Percentiles rank a stretch among this genome's conserved stretches.
These are phyloP conservation scores for Delia radicum DNA, from an alignment of 1,140 invertebrate genomes.

Conservation along the genomic window DNA sequence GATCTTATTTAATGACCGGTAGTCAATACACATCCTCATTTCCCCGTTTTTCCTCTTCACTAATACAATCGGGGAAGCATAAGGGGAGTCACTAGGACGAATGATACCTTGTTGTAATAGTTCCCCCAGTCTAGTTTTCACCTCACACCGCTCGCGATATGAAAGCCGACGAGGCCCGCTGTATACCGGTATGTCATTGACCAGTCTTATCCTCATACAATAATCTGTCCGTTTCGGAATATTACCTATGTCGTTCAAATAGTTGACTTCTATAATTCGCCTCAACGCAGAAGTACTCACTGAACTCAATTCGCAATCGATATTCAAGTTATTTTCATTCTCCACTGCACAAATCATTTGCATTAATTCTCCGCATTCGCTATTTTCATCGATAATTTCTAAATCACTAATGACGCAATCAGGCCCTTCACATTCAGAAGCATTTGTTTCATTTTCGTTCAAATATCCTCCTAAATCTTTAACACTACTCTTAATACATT, in stretches of 20 bases:
- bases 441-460: not conserved
- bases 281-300: not conserved
- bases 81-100: slow-evolving; percentile 5
- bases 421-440: not conserved
- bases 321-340: not conserved
- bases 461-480: not conserved
- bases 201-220: not conserved
- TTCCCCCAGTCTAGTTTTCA: not conserved
- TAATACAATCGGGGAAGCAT: slow-evolving; percentile 15
- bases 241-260: not conserved
- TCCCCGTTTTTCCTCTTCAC: slow-evolving; percentile 15
- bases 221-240: not conserved
- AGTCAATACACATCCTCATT: not conserved
- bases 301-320: not conserved
- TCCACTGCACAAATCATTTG: not conserved
- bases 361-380: not conserved
- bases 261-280: not conserved
- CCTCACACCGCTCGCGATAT: not conserved
- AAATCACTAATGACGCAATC: not conserved
- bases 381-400: not conserved
- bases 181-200: not conserved
- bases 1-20: not conserved
- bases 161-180: not conserved
- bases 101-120: not conserved
- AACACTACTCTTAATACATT: no score